These are phyloP conservation scores for Pharmacophagus antenor DNA, from an alignment of 2,888 invertebrate species.

Conservation along the genomic window DNA sequence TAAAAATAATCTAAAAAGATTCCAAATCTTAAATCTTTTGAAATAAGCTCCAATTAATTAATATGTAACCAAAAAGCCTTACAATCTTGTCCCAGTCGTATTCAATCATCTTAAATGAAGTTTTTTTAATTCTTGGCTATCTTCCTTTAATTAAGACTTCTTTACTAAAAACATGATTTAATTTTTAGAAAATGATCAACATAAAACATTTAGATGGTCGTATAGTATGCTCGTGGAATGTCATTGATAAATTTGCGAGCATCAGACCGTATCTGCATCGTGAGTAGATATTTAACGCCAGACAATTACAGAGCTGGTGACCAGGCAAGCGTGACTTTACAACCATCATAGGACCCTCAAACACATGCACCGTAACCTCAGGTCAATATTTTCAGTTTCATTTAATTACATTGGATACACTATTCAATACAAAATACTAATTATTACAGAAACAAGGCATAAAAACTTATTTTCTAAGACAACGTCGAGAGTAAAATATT, in stretches of 20 bases:
- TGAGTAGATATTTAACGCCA: slow-evolving; percentile 28
- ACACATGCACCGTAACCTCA: background rate
- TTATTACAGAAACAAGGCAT: no score
- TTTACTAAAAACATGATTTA: background rate
- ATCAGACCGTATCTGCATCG: slow-evolving; percentile 17
- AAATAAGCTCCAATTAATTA: slow-evolving; percentile 8
- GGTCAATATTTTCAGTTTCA: slow-evolving; percentile 9
- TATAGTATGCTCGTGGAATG: slow-evolving; percentile 9
- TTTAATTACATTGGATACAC: no score
- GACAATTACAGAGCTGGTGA: slow-evolving; percentile 22
- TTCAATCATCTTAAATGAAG: slow-evolving; percentile 21
- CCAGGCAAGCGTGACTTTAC: slow-evolving; percentile 21
- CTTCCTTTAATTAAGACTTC: background rate
- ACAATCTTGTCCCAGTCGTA: slow-evolving; percentile 14
- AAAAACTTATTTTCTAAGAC: no score
- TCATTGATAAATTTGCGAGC: slow-evolving; percentile 24
- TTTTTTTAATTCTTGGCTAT: slow-evolving; percentile 6
- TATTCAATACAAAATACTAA: no score
- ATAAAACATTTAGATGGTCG: background rate
- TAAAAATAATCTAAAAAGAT: no score
- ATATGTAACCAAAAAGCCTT: slow-evolving; percentile 6
- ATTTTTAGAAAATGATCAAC: background rate
- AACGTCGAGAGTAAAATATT: no score
- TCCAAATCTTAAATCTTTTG: no score
- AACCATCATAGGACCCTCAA: slow-evolving; percentile 5